A percentile compares a stretch with the other conserved stretches of the same genome.
These are phyloP conservation scores for Caenorhabditis sp. DNA, from an alignment of 2,888 invertebrate species.

Conservation along the genomic window DNA sequence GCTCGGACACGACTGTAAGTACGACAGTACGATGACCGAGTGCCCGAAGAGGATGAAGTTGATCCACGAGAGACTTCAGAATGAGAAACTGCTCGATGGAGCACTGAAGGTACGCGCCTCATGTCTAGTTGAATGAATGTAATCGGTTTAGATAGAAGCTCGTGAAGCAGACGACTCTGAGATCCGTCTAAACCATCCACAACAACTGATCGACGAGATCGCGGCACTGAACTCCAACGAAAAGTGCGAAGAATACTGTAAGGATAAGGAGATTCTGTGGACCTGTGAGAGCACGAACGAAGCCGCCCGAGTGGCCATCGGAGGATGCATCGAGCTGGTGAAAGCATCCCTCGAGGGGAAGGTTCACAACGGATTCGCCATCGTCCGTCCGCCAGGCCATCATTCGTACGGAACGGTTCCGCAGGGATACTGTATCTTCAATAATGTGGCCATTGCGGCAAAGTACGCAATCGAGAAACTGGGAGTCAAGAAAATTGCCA, in stretches of 20 bases:
- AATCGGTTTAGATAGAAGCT: slow-evolving; percentile 60
- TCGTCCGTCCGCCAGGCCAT: slow-evolving; percentile 93
- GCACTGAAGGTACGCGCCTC: slow-evolving; percentile 52
- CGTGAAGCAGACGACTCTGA: slow-evolving; percentile 69
- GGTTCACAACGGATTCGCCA: slow-evolving; percentile 89
- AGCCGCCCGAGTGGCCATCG: slow-evolving; percentile 67
- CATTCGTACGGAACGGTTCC: slow-evolving; percentile 85
- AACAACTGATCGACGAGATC: slow-evolving; percentile 59
- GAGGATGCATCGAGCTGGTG: slow-evolving; percentile 66
- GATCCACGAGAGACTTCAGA: slow-evolving; percentile 63
- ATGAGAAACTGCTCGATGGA: slow-evolving; percentile 59
- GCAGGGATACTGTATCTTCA: slow-evolving; percentile 96
- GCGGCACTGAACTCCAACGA: slow-evolving; percentile 55
- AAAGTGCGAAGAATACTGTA: slow-evolving; percentile 69
- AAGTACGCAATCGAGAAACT: slow-evolving; percentile 82
- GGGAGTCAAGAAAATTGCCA: slow-evolving; percentile 62
- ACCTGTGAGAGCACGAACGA: slow-evolving; percentile 59
- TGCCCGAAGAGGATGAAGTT: slow-evolving; percentile 68
- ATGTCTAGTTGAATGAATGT: not conserved
- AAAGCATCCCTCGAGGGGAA: slow-evolving; percentile 61
- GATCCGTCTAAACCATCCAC: slow-evolving; percentile 64
- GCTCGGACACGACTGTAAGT: slow-evolving; percentile 68
- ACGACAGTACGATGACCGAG: slow-evolving; percentile 69
- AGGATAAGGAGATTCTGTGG: slow-evolving; percentile 70
- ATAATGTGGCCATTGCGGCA: slow-evolving; percentile 95